These are phyloP conservation scores for Drosophila eohydei DNA, from an alignment of 2,888 invertebrate species.

Conservation along the genomic window DNA sequence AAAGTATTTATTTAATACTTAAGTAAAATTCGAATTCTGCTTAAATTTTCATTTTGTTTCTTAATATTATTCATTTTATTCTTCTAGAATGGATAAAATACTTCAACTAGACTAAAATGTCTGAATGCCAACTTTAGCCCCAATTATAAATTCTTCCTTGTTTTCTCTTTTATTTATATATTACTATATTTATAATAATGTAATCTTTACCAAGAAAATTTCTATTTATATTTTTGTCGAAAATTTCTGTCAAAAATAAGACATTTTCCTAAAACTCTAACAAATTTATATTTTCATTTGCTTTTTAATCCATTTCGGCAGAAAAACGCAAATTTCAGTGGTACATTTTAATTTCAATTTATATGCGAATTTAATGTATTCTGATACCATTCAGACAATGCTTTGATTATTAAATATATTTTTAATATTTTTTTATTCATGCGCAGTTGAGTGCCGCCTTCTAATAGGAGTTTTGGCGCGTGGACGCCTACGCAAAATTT, in stretches of 20 bases:
- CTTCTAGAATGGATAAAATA: no score
- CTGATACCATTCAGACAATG: conserved; percentile 11
- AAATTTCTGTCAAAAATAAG: background rate
- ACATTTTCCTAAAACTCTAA: background rate
- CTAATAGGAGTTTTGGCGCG: conserved; percentile 39
- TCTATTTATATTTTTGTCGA: background rate
- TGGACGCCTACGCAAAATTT: conserved; percentile 40
- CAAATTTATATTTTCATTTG: background rate
- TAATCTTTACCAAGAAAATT: background rate
- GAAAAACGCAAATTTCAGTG: background rate
- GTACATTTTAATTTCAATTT: conserved; percentile 10
- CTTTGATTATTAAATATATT: conserved; percentile 39
- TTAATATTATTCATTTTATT: no score
- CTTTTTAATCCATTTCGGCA: background rate
- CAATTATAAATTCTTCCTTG: no score
- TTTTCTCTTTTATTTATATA: background rate
- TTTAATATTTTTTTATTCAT: conserved; percentile 21
- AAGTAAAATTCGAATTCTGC: no score
- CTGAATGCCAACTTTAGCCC: no score
- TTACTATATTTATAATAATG: background rate
- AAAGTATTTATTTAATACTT: background rate
- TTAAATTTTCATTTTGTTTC: no score
- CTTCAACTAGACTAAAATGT: no score
- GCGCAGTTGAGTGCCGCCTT: conserved; percentile 4
- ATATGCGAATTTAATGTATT: conserved; percentile 25